Percentiles rank a stretch among this genome's conserved stretches.
Conservation (phyloP, 2,113 vertebrate species). For the Tringa solitaria region DNA sequence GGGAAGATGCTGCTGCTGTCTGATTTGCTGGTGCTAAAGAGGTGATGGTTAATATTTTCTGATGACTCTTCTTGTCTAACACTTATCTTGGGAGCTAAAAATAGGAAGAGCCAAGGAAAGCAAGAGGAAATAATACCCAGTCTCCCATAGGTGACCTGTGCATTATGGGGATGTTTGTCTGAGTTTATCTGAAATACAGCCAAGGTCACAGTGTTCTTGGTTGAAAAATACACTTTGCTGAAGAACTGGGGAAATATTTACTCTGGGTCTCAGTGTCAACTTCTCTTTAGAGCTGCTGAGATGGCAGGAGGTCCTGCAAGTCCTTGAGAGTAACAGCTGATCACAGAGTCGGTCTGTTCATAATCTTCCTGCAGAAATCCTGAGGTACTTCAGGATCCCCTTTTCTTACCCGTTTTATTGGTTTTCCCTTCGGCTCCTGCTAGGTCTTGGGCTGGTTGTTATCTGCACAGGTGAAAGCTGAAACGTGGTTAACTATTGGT, state of each 20-base stretch:
- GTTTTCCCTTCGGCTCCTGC: not conserved
- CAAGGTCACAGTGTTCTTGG: not conserved
- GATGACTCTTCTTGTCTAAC: constrained; percentile 8
- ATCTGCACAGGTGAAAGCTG: not conserved
- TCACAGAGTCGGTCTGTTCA: not conserved
- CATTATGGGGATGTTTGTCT: not conserved
- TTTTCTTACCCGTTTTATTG: not conserved
- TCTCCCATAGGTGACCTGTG: not conserved
- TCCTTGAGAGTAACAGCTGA: not conserved
- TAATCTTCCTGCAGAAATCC: not conserved
- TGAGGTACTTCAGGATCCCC: not conserved
- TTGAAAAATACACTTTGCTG: not conserved
- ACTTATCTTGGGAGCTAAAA: constrained; percentile 24
- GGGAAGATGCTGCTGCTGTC: not conserved
- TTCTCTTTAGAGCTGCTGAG: not conserved
- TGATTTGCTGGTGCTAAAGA: not conserved
- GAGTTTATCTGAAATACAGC: not conserved
- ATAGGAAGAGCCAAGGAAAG: constrained; percentile 10
- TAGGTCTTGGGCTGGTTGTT: not conserved
- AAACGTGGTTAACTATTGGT: not conserved
- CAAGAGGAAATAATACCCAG: not conserved
- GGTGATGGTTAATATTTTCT: not conserved
- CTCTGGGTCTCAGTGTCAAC: not conserved
- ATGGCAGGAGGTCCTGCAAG: not conserved
- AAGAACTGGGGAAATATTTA: not conserved